Evolutionary conservation across 2,797 vertebrate genomes (phyloP), one percentile per base, ranked within the genome.

Genomic region (Distichodus sexfasciatus): DNA sequence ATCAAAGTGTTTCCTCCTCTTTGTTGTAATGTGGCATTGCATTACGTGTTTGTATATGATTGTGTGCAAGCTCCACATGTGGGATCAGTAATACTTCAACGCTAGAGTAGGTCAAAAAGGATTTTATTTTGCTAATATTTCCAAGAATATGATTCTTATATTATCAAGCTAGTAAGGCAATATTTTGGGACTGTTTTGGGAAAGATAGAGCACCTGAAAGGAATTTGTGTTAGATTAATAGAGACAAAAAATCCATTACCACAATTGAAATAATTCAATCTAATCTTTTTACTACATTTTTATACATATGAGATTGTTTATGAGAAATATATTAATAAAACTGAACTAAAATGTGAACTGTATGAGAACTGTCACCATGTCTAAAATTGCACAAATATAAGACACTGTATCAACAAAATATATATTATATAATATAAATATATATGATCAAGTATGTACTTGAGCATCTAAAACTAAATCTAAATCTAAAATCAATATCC

Each of bases 211-310:
- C 1, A 65, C 33, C 33, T 29, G 17, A 58, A 50, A 24, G 35
- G 33, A 35, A 65, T 33, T 23, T 15, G 47, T 47, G 21, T 55
- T 31, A 2, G 57, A 1, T 61, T 24, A 43, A 28, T 58, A 26
- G 41, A 38, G 21, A 21, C 24, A 38, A 4, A 28, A 21, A 15
- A 36, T 21, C 28, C 35, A 24, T 38, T 24, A 41, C 24, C 12
- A 50, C 26, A 71, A 48, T 44, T 65, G 53, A 65, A 65, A 33
- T 31, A 43, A 71, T 44, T 71, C 33, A 58, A 43, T 65, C 40
- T 64, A 58, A 48, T 51, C 61, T 53, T 66, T 66, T 72, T 66
- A 46, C 19, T 66, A 51, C 35, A 11, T 59, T 71, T 65, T 72
- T 59, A 65, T 65, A 66, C 33, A 36, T 66, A 33, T 44, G 31